Base-by-base conservation (phyloP, 2,113 vertebrate genomes). In the Pachycephala philippinensis region DNA sequence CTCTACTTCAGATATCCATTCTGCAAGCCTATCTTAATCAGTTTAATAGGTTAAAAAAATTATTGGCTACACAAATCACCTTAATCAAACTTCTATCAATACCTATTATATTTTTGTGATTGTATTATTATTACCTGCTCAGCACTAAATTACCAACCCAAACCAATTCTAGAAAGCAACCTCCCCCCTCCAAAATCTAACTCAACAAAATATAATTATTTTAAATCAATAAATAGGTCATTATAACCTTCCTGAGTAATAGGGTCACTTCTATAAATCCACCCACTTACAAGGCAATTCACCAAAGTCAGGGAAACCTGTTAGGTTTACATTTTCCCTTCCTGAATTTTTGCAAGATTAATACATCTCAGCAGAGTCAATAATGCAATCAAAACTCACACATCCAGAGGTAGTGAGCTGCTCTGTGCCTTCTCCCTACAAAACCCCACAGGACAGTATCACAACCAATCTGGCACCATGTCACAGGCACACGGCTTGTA, bases 161-260 rank as follows among this genome's bases (percentile, higher is more conserved):
- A 89, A 84, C 64, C 47, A 44, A 93, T 66, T 45, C 83, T 42
- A 80, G 75, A 74, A 90, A 93, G 61, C 68, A 84, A 49, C 56
- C 15, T 54, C 6, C n/a, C 21, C 47, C 64, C 22, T 81, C 56
- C 53, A 93, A 95, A 90, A 84, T n/a, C 68, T 84, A 96, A 88
- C 86, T 91, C 86, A 90, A 92, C 42, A 92, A 91, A 95, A 90
- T 70, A 84, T n/a, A 59, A 75, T 81, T 86, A 93, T 90, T 97
- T 95, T 47, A 81, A 78, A 93, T 95, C 96, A 95, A 97, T 93
- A 81, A 77, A 84, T 40, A 81, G 52, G 64, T 87, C 83, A 84
- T 95, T 96, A 92, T 87, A 92, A 87, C 64, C 74, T 97, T 92
- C 76, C 47, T 89, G 60, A 17, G 60, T 89, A 90, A 81, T 30